Conservation (phyloP, 2,888 invertebrate genomes). For the Theodoxus fluviatilis region DNA sequence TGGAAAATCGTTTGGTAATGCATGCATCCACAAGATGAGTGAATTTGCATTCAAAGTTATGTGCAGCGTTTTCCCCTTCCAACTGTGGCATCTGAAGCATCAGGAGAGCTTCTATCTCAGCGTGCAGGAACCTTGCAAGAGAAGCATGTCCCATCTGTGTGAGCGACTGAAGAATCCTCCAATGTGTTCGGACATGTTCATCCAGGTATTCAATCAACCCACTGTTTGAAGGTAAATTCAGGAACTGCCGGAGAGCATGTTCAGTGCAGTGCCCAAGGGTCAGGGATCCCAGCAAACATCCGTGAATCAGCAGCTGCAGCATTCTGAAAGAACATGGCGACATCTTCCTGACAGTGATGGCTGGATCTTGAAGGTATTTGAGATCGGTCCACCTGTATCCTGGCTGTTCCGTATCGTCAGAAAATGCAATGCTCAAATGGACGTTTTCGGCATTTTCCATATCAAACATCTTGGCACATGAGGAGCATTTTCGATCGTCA, state of each 20-base stretch:
- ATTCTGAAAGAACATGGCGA: slow-evolving; percentile 23
- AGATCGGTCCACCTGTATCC: too few species aligned
- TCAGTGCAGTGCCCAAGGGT: slow-evolving; percentile 12
- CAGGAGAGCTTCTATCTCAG: slow-evolving; percentile 4
- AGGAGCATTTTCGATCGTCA: too few species aligned
- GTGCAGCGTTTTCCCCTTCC: neutral
- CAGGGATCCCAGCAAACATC: slow-evolving; percentile 20
- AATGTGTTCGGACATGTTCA: slow-evolving; percentile 23
- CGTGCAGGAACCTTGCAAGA: slow-evolving; percentile 21
- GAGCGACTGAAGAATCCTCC: slow-evolving; percentile 16
- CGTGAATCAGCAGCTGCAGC: slow-evolving; percentile 18
- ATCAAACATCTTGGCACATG: too few species aligned
- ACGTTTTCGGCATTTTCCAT: too few species aligned
- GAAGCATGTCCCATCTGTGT: slow-evolving; percentile 25
- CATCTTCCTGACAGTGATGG: neutral
- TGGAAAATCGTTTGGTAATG: neutral
- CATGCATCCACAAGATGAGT: neutral
- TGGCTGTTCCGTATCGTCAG: too few species aligned
- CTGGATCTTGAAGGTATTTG: too few species aligned
- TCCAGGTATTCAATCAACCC: neutral
- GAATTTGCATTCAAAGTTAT: slow-evolving; percentile 17
- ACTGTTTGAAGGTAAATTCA: slow-evolving; percentile 11
- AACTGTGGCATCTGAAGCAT: neutral
- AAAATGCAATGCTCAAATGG: too few species aligned
- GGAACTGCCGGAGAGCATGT: neutral